phyloP scores from a whole-genome alignment of 2,113 vertebrate genomes.

The Thamnaconus septentrionalis region DNA sequence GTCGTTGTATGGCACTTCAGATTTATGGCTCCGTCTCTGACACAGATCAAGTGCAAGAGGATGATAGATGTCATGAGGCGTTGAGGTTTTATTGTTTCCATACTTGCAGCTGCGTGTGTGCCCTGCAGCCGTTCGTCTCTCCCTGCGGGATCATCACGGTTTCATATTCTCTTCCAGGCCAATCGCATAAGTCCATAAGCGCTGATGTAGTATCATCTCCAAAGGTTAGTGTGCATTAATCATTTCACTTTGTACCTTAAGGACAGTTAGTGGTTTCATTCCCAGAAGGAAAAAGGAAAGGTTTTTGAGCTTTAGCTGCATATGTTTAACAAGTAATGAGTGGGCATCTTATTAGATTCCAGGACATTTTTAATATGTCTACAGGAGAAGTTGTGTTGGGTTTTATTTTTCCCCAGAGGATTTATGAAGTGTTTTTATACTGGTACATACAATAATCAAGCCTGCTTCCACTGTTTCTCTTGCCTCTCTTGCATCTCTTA shows the following conservation, averaged over 20 bases:
- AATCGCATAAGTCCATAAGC: neutral
- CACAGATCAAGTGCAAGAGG: conserved; percentile 5
- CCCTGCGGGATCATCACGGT: conserved; percentile 8
- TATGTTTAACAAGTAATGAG: too few relatives aligned
- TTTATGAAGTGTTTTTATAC: too few relatives aligned
- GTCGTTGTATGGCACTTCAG: conserved; percentile 20
- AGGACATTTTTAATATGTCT: too few relatives aligned
- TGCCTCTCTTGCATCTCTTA: neutral
- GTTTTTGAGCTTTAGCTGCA: neutral
- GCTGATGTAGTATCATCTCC: conserved; percentile 6
- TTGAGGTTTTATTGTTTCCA: conserved; percentile 35
- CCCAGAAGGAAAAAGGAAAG: neutral
- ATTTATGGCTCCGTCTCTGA: conserved; percentile 17
- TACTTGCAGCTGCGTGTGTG: conserved; percentile 25
- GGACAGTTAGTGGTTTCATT: neutral
- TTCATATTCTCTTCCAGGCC: conserved; percentile 3
- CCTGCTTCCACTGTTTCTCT: neutral
- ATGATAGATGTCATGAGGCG: conserved; percentile 20
- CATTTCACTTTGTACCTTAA: neutral
- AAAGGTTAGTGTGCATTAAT: neutral
- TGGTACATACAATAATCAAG: too few relatives aligned
- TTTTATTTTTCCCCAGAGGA: too few relatives aligned
- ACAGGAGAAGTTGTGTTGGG: too few relatives aligned
- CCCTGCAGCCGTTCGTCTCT: conserved; percentile 8
- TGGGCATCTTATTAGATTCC: too few relatives aligned